Conservation (phyloP, 2,888 invertebrate species). For the Fragum sueziense region DNA sequence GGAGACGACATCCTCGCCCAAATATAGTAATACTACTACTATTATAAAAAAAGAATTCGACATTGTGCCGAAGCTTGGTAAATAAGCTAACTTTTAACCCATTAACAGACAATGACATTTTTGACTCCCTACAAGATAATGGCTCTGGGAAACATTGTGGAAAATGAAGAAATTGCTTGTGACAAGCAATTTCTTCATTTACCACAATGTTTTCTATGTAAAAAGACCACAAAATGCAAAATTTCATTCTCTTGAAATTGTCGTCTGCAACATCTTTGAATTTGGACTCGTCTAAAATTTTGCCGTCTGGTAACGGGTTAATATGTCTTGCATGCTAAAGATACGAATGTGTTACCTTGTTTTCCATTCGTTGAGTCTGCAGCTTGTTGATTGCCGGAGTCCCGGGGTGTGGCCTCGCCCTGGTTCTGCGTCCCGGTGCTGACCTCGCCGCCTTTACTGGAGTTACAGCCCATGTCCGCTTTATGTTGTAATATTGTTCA, state of each 20-base stretch:
- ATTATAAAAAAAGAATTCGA: too few relatives aligned
- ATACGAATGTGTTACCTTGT: conserved; percentile 1
- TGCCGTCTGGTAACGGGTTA: too few relatives aligned
- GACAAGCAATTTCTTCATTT: background rate
- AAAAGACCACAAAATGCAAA: too few relatives aligned
- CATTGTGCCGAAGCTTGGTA: too few relatives aligned
- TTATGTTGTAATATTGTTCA: background rate
- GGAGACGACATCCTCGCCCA: too few relatives aligned
- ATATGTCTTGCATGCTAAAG: too few relatives aligned
- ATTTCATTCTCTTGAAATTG: too few relatives aligned
- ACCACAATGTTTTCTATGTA: background rate
- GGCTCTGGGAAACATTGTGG: background rate
- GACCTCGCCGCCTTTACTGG: conserved; percentile 13
- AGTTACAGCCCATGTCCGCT: conserved; percentile 15
- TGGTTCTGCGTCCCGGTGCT: background rate
- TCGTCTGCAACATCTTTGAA: too few relatives aligned
- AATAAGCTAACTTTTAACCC: too few relatives aligned
- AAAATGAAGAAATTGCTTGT: background rate
- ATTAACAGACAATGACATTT: background rate
- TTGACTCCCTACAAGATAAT: too few relatives aligned
- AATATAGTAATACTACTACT: too few relatives aligned
- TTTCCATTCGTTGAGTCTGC: background rate
- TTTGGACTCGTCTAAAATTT: too few relatives aligned
- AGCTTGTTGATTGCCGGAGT: background rate
- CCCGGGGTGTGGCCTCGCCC: background rate